Percentiles rank a stretch among this genome's conserved stretches.
These are phyloP conservation scores for Chymomyza caudatula DNA, from an alignment of 2,888 invertebrate species.

Conservation along the genomic window DNA sequence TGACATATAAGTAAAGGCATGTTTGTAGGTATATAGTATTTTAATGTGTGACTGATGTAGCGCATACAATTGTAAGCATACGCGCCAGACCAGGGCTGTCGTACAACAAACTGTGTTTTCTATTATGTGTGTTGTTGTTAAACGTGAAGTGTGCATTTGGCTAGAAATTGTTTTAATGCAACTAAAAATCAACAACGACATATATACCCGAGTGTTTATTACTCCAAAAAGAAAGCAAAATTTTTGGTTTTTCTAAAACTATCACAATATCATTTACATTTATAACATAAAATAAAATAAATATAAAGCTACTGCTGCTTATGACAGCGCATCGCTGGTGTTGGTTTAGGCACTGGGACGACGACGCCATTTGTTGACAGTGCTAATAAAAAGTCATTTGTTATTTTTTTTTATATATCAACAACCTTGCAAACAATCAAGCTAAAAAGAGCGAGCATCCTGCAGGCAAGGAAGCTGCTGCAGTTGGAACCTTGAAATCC, in stretches of 20 bases:
- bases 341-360: slow-evolving; percentile 1
- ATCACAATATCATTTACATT: background rate
- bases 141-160: slow-evolving; percentile 67
- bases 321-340: background rate
- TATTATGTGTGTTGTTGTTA: slow-evolving; percentile 64
- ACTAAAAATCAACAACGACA: slow-evolving; percentile 21
- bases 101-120: slow-evolving; percentile 38
- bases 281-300: background rate
- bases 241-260: slow-evolving; percentile 5
- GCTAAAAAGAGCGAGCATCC: background rate
- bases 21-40: too few relatives aligned
- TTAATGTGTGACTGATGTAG: background rate
- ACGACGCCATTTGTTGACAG: slow-evolving; percentile 2
- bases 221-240: slow-evolving; percentile 13
- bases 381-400: background rate
- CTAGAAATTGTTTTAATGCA: slow-evolving; percentile 36
- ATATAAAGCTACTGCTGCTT: background rate
- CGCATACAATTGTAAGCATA: background rate
- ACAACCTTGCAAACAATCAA: background rate
- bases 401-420: background rate
- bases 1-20: too few relatives aligned
- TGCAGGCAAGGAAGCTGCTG: background rate
- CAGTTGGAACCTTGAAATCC: background rate
- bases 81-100: slow-evolving; percentile 57
- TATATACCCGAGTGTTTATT: slow-evolving; percentile 31